Evolutionary conservation across 1,140 invertebrate genomes (phyloP).

Genomic region (Monochamus saltuarius): DNA sequence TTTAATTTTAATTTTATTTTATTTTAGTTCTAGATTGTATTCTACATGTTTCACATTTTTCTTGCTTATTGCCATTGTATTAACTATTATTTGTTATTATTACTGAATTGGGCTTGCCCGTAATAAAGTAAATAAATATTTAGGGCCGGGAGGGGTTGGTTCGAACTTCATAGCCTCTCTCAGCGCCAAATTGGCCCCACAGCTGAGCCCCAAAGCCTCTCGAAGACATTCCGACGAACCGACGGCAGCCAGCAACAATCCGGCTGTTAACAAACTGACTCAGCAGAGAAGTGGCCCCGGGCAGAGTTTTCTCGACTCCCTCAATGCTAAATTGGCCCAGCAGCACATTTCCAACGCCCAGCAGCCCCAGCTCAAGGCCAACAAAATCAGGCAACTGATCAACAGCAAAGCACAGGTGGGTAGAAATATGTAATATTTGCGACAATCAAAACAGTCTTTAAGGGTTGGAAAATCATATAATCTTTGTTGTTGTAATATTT

Average conservation of each 20-base stretch:
- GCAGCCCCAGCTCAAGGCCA: conserved; percentile 50
- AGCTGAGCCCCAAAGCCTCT: conserved; percentile 57
- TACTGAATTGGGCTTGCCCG: no score
- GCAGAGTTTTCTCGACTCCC: conserved; percentile 69
- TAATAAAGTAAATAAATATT: no score
- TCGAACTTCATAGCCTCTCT: conserved; percentile 70
- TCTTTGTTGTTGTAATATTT: background rate
- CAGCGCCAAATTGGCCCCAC: conserved; percentile 68
- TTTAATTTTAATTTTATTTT: no score
- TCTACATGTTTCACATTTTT: no score
- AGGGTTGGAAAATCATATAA: no score
- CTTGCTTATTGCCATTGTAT: no score
- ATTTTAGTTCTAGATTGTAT: no score
- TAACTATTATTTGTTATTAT: no score
- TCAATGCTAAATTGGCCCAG: conserved; percentile 73
- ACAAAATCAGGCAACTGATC: conserved; percentile 61
- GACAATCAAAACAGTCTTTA: no score
- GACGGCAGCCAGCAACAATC: conserved; percentile 44
- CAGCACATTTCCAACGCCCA: conserved; percentile 55
- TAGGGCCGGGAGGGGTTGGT: conserved; percentile 56
- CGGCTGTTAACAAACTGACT: conserved; percentile 39
- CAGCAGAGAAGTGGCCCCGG: conserved; percentile 47
- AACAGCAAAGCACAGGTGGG: conserved; percentile 66
- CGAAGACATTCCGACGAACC: conserved; percentile 51
- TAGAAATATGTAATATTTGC: no score